Percentiles rank a stretch among this genome's conserved stretches.
Evolutionary conservation across 2,113 vertebrate species (phyloP).

Genomic region (Ciconia boyciana): DNA sequence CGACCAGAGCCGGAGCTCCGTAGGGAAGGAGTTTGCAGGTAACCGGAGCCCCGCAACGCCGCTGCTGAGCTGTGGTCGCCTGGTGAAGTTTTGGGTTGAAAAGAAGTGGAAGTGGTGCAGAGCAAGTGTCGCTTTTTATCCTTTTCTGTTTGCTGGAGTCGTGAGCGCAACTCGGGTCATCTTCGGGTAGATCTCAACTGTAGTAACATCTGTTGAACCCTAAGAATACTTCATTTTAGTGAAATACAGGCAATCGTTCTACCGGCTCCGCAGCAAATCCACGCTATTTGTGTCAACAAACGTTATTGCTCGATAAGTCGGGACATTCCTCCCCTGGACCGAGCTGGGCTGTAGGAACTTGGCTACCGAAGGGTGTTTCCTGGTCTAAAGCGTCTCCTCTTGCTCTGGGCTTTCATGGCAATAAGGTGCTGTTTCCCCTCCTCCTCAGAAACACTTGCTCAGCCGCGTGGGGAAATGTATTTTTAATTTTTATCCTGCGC

Average conservation of each 20-base stretch:
- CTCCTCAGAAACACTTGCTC: background rate
- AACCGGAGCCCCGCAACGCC: background rate
- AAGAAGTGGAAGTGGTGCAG: background rate
- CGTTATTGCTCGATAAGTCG: fast-evolving
- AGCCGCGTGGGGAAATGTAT: background rate
- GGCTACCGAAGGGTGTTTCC: background rate
- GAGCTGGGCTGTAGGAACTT: no score
- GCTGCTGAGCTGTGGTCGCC: background rate
- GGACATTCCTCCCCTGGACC: fast-evolving
- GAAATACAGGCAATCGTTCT: no score
- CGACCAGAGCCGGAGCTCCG: background rate
- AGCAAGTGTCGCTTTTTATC: fast-evolving
- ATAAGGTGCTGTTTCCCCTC: background rate
- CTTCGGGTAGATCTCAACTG: background rate
- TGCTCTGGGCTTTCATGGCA: no score
- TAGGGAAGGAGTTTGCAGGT: background rate
- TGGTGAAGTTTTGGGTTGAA: background rate
- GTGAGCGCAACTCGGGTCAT: fast-evolving
- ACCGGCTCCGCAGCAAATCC: background rate
- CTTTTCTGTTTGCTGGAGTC: background rate
- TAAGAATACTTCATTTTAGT: background rate
- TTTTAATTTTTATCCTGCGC: background rate
- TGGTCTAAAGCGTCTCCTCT: no score
- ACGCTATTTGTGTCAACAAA: fast-evolving
- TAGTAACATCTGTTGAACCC: background rate